These are phyloP conservation scores for Mesaphorura yosii DNA, from an alignment of 1,140 invertebrate genomes.

Conservation along the genomic window DNA sequence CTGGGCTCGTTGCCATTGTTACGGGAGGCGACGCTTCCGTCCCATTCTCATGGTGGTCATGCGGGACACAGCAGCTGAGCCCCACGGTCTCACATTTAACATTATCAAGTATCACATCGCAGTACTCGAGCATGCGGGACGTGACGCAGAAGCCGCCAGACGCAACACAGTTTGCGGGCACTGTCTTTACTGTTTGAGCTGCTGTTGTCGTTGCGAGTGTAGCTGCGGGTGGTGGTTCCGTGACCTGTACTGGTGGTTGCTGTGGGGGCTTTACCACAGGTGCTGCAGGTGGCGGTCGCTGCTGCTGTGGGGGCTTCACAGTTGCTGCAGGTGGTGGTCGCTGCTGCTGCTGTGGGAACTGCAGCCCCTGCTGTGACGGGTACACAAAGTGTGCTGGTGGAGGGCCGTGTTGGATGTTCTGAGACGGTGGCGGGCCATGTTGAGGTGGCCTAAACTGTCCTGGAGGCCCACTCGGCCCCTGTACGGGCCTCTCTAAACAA, in stretches of 20 bases:
- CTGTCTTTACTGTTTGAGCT: background rate
- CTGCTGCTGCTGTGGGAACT: background rate
- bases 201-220: background rate
- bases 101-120: constrained; percentile 60
- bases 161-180: constrained; percentile 25
- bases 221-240: background rate
- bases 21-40: constrained; percentile 8
- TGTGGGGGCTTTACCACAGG: constrained; percentile 5
- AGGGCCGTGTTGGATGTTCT: constrained; percentile 8
- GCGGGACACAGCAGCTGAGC: constrained; percentile 58
- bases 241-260: constrained; percentile 32
- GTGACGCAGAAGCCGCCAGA: constrained; percentile 74
- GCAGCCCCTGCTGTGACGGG: constrained; percentile 4
- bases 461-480: constrained; percentile 33
- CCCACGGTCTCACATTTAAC: constrained; percentile 54
- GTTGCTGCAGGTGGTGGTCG: constrained; percentile 14
- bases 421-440: constrained; percentile 33
- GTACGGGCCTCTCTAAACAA: constrained; percentile 48
- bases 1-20: constrained; percentile 9
- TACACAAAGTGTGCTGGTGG: constrained; percentile 6
- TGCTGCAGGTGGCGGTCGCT: constrained; percentile 2
- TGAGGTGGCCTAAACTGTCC: constrained; percentile 15
- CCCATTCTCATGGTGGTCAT: constrained; percentile 1
- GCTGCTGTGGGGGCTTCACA: constrained; percentile 6
- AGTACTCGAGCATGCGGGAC: constrained; percentile 64